A percentile compares a stretch with the other conserved stretches of the same genome.
phyloP scores from a whole-genome alignment of 2,888 invertebrate species.

The Globia sparganii region DNA sequence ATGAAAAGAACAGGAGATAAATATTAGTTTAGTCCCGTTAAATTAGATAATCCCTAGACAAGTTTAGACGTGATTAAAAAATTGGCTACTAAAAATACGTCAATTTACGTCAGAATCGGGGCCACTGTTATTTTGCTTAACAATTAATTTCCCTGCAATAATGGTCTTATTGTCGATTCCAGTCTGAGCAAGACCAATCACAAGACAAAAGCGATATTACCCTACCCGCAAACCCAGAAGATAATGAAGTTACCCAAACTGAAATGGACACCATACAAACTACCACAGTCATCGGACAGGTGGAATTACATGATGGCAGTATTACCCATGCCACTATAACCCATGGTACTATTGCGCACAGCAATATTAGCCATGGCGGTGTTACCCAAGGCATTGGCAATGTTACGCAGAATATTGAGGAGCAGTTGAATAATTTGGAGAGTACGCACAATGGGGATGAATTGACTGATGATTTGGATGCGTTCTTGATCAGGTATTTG shows the following conservation, averaged over 20 bases:
- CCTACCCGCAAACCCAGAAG: conserved; percentile 11
- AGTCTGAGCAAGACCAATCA: conserved; percentile 47
- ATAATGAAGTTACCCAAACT: not conserved
- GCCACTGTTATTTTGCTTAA: too few relatives aligned
- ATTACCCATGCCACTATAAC: conserved; percentile 25
- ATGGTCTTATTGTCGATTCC: not conserved
- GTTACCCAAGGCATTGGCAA: conserved; percentile 20
- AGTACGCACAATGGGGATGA: conserved; percentile 55
- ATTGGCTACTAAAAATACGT: too few relatives aligned
- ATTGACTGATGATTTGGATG: conserved; percentile 71
- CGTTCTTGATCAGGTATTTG: conserved; percentile 73
- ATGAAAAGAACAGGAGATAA: too few relatives aligned
- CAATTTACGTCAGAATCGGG: too few relatives aligned
- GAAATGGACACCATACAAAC: conserved; percentile 12
- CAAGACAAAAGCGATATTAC: conserved; percentile 17
- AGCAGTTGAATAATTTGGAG: conserved; percentile 78
- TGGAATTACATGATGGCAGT: conserved; percentile 20
- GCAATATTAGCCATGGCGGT: not conserved
- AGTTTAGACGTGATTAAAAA: too few relatives aligned
- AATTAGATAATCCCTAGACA: too few relatives aligned
- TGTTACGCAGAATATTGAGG: conserved; percentile 74
- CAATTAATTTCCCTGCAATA: not conserved
- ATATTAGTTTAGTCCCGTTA: too few relatives aligned
- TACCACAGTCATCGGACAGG: conserved; percentile 26
- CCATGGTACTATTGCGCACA: conserved; percentile 12